These are phyloP conservation scores for Mastomys coucha DNA, from an alignment of 2,113 vertebrate species.

Conservation along the genomic window DNA sequence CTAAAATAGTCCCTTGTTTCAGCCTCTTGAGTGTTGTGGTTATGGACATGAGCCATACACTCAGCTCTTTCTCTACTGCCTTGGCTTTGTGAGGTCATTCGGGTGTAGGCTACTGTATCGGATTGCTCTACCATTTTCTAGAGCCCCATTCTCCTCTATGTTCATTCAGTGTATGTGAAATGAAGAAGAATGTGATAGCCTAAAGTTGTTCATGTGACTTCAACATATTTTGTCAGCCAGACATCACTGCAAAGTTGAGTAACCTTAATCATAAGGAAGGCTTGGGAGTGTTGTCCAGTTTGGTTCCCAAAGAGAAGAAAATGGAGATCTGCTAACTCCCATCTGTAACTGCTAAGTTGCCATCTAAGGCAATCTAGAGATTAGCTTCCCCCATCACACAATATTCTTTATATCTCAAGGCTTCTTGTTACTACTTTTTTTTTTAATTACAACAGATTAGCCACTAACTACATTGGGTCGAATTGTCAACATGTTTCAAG, in stretches of 20 bases:
- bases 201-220: not conserved
- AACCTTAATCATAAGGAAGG: not conserved
- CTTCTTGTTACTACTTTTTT: not conserved
- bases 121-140: not conserved
- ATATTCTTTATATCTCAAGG: not conserved
- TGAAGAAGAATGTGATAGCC: not conserved
- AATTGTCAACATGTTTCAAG: constrained; percentile 26
- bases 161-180: not conserved
- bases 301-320: not conserved
- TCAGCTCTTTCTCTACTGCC: not conserved
- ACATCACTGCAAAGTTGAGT: not conserved
- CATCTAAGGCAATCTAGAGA: not conserved
- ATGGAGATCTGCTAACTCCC: not conserved
- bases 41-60: too few species aligned
- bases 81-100: not conserved
- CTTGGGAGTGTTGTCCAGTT: not conserved
- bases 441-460: not conserved
- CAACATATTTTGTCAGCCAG: not conserved
- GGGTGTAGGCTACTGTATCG: too few species aligned
- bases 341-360: not conserved
- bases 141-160: not conserved
- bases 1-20: not conserved
- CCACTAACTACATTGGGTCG: constrained; percentile 28
- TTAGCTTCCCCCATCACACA: not conserved
- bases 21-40: not conserved